Evolutionary conservation across 2,797 vertebrate species (phyloP).

Genomic region (Helicolenus hilgendorfi): DNA sequence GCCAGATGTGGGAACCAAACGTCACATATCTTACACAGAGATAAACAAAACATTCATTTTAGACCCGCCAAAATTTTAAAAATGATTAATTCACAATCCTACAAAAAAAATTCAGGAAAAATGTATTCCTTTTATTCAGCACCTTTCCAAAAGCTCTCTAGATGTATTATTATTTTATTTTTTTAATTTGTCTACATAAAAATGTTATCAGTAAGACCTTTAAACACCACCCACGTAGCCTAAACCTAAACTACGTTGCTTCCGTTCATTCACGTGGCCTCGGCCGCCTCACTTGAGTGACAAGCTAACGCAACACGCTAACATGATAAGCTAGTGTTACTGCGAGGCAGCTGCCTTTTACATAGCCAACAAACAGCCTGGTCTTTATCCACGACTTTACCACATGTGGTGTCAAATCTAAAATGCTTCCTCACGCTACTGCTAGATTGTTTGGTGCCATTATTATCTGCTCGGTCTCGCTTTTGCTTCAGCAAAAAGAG

Average conservation of each 20-base stretch:
- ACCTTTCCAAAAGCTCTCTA: too few relatives aligned
- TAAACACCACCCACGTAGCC: neutral
- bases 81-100: too few relatives aligned
- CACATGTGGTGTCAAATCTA: neutral
- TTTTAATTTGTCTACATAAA: too few relatives aligned
- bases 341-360: neutral
- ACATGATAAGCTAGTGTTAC: neutral
- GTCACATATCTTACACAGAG: too few relatives aligned
- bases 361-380: neutral
- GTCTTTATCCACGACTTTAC: neutral
- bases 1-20: neutral
- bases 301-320: neutral
- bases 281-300: neutral
- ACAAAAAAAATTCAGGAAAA: too few relatives aligned
- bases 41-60: too few relatives aligned
- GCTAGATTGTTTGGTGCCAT: neutral
- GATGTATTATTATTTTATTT: too few relatives aligned
- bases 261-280: neutral
- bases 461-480: neutral
- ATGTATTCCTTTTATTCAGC: too few relatives aligned
- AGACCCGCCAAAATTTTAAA: too few relatives aligned
- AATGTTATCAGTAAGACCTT: too few relatives aligned
- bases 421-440: neutral
- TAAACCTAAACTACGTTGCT: neutral
- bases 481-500: neutral